phyloP scores from a whole-genome alignment of 2,888 invertebrate genomes.

The Scotopteryx bipunctaria region DNA sequence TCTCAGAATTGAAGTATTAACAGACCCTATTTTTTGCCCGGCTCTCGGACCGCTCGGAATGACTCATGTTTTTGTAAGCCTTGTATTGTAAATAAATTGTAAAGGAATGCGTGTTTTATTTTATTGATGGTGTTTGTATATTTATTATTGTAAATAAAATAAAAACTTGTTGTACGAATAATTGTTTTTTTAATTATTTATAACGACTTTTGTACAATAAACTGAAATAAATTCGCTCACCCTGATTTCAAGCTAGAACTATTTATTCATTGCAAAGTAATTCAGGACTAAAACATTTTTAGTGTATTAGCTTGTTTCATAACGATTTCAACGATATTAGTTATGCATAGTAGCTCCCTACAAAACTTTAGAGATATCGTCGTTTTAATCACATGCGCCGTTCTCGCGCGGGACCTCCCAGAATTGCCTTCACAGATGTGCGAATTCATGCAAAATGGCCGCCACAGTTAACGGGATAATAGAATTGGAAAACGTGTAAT shows the following conservation, averaged over 20 bases:
- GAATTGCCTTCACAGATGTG: not conserved
- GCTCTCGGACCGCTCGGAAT: slow-evolving; percentile 12
- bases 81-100: slow-evolving; percentile 4
- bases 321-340: slow-evolving; percentile 3
- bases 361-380: slow-evolving; percentile 14
- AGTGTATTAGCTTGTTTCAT: slow-evolving; percentile 18
- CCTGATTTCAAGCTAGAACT: slow-evolving; percentile 3
- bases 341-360: slow-evolving; percentile 1
- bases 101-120: slow-evolving; percentile 11
- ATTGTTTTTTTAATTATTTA: slow-evolving; percentile 9
- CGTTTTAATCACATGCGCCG: slow-evolving; percentile 9
- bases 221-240: slow-evolving; percentile 7
- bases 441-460: slow-evolving; percentile 9
- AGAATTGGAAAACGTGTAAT: no score
- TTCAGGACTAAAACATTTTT: slow-evolving; percentile 7
- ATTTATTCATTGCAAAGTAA: slow-evolving; percentile 15
- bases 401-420: not conserved
- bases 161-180: no score
- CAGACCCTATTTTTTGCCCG: slow-evolving; percentile 6
- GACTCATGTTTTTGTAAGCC: slow-evolving; percentile 10
- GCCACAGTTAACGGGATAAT: slow-evolving; percentile 7
- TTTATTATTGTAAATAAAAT: no score
- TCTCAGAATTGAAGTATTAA: slow-evolving; percentile 11
- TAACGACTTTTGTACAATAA: slow-evolving; percentile 12
- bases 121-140: slow-evolving; percentile 3